Base-by-base conservation (phyloP, 2,888 invertebrate species). In the Bembecia ichneumoniformis region DNA sequence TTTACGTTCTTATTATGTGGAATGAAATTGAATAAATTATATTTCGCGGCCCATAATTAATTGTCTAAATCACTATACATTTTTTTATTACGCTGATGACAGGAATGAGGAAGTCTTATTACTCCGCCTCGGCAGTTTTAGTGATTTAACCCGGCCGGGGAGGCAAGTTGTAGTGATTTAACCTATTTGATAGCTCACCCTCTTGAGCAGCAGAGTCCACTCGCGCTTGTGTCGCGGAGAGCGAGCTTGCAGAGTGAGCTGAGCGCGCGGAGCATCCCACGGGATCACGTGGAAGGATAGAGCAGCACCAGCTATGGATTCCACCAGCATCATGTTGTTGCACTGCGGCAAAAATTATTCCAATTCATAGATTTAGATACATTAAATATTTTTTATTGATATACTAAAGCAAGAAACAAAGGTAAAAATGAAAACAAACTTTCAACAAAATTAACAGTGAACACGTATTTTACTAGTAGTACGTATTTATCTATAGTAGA, bases 211-310 rank as follows among this genome's bases (percentile, higher is more conserved):
- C 65, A 87, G 76, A 52, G 87, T 90, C 90, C 84, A 89, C 74
- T 95, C 94, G 51, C 96, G 89, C 83, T 97, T 97, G 84, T 96
- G 95, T 48, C 96, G 92, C 49, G 92, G 88, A 59, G 92, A 95
- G 47, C 94, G 84, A 11, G 96, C 96, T 84, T 95, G 93, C 60
- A 96, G 82, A 1, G 97, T 97, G 68, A 96, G 95, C 80, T 97
- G 97, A 51, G 94, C 89, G 52, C 95, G 90, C 53, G 97, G 97
- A 84, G 96, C 96, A 84, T 98, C 96, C 87, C 97, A 98, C 45
- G 98, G 97, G 68, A 98, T 94, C 62, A 98, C 96, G 87, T 98
- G 97, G 86, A 98, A 99, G 68, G 96, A 96, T 48, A 97, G 90
- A 40, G 97, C 96, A 64, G 98, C 97, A 15, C 96, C 96, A 49